A percentile compares a stretch with the other conserved stretches of the same genome.
These are phyloP conservation scores for Meta bourneti DNA, from an alignment of 2,888 invertebrate genomes.

Conservation along the genomic window DNA sequence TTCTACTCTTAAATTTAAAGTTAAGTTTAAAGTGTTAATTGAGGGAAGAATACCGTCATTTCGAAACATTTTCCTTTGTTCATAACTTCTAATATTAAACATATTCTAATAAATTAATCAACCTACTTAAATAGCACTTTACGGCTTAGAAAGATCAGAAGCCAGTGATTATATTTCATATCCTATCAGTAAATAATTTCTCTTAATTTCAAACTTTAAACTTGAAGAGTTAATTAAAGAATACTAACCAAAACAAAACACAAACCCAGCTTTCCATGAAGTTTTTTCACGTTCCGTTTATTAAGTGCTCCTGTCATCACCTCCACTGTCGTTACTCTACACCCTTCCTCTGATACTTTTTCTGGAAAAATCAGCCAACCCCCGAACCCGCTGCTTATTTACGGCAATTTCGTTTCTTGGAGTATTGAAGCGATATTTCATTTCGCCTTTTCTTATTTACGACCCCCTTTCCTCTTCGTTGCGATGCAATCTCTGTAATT, in stretches of 20 bases:
- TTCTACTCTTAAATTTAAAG: too few relatives aligned
- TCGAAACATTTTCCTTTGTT: too few relatives aligned
- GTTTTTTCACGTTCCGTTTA: not conserved
- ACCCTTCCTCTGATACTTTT: not conserved
- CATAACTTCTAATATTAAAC: too few relatives aligned
- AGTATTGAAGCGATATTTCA: constrained; percentile 49
- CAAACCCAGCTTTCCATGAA: not conserved
- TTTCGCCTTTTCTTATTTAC: constrained; percentile 9
- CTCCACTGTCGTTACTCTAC: not conserved
- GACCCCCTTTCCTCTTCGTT: not conserved
- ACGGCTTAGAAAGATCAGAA: too few relatives aligned
- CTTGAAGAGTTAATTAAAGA: too few relatives aligned
- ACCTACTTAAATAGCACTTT: too few relatives aligned
- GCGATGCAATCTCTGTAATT: constrained; percentile 27
- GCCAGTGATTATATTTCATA: too few relatives aligned
- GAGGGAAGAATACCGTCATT: too few relatives aligned
- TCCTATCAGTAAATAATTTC: too few relatives aligned
- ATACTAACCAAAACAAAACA: not conserved
- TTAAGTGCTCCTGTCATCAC: not conserved
- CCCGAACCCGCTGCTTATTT: constrained; percentile 31
- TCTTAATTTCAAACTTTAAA: too few relatives aligned
- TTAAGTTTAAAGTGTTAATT: too few relatives aligned
- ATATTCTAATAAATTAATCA: too few relatives aligned
- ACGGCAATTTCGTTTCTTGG: constrained; percentile 22
- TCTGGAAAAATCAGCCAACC: not conserved